These are phyloP conservation scores for Watsonalla cultraria DNA, from an alignment of 2,888 invertebrate genomes.

Conservation along the genomic window DNA sequence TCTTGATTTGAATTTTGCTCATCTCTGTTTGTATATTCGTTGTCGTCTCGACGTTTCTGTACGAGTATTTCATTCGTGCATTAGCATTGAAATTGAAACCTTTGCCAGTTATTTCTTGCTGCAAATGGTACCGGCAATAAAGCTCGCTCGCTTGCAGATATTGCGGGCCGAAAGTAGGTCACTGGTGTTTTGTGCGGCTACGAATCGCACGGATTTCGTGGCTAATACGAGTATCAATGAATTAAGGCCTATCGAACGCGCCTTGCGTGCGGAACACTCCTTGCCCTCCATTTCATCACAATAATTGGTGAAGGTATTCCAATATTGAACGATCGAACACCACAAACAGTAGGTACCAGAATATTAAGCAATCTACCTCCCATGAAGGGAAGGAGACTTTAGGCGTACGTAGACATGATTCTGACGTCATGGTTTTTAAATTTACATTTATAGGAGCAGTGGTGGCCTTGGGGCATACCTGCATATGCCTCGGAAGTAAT, in stretches of 20 bases:
- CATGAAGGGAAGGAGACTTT: no score
- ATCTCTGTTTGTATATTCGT: background rate
- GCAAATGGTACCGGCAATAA: slow-evolving; percentile 20
- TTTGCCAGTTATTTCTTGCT: background rate
- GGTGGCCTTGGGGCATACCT: no score
- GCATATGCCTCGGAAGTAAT: no score
- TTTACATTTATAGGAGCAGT: no score
- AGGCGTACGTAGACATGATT: no score
- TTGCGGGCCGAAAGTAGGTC: slow-evolving; percentile 60
- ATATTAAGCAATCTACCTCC: no score
- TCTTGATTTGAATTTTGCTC: background rate
- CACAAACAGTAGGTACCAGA: no score
- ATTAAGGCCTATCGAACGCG: slow-evolving; percentile 31
- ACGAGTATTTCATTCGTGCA: background rate
- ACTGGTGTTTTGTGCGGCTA: slow-evolving; percentile 42
- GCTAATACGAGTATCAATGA: slow-evolving; percentile 37
- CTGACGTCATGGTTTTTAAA: no score
- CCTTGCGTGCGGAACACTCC: slow-evolving; percentile 27
- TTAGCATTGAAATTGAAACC: background rate
- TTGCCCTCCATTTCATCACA: slow-evolving; percentile 20
- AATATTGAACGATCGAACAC: slow-evolving; percentile 6
- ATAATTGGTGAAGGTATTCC: slow-evolving; percentile 16
- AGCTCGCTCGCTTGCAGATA: slow-evolving; percentile 28
- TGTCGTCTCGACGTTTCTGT: background rate
- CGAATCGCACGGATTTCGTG: slow-evolving; percentile 46